Evolutionary conservation across 2,888 invertebrate genomes (phyloP).

Genomic region (Antitype chi): DNA sequence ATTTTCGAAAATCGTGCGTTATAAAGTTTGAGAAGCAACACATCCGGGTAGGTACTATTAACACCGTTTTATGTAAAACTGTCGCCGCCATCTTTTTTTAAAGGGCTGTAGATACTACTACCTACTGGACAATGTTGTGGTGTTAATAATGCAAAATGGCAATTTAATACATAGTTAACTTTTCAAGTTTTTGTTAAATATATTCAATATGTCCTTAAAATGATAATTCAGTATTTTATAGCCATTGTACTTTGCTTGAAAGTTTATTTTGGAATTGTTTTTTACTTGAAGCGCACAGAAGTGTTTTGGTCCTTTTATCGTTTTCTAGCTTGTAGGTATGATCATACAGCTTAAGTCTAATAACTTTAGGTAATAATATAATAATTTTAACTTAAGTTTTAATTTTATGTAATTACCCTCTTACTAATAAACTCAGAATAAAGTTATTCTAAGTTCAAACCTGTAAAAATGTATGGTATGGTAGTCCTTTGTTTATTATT

Average conservation of each 20-base stretch:
- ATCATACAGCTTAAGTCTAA: too few relatives aligned
- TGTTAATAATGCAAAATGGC: conserved; percentile 43
- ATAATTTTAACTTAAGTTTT: too few relatives aligned
- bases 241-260: background rate
- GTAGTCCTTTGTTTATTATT: too few relatives aligned
- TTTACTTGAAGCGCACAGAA: background rate
- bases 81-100: conserved; percentile 37
- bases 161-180: conserved; percentile 43
- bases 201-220: conserved; percentile 24
- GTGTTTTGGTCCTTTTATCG: background rate
- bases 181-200: conserved; percentile 14
- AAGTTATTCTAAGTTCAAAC: too few relatives aligned
- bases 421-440: too few relatives aligned
- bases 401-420: too few relatives aligned
- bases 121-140: background rate
- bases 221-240: conserved; percentile 6
- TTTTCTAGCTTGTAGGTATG: background rate
- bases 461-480: too few relatives aligned
- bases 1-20: background rate
- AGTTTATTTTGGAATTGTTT: background rate
- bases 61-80: conserved; percentile 44
- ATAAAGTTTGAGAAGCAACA: conserved; percentile 56
- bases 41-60: conserved; percentile 55
- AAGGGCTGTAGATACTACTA: conserved; percentile 22
- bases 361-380: background rate